A percentile compares a stretch with the other conserved stretches of the same genome.
phyloP scores from a whole-genome alignment of 2,797 vertebrate species.

The Allobates femoralis region DNA sequence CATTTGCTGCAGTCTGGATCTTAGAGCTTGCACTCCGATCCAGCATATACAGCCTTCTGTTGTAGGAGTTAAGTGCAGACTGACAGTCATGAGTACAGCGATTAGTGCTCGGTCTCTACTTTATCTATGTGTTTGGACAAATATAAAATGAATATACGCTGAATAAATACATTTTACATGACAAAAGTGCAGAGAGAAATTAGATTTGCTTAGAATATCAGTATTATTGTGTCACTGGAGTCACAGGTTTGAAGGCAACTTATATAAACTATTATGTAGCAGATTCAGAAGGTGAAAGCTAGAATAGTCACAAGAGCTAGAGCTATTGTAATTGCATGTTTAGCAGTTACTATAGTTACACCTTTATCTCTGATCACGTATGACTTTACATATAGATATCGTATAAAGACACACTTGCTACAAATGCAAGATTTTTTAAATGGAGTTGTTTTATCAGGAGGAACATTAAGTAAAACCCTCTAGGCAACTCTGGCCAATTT shows the following conservation, averaged over 20 bases:
- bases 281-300: background rate
- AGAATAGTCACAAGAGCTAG: background rate
- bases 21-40: background rate
- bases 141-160: background rate
- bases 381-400: background rate
- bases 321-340: background rate
- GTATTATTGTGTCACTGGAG: background rate
- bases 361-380: background rate
- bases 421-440: background rate
- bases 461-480: background rate
- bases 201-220: background rate
- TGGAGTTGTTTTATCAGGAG: background rate
- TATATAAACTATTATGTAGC: background rate
- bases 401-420: background rate
- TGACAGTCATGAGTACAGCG: too few species aligned
- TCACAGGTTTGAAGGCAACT: background rate
- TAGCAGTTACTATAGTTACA: conserved; percentile 9
- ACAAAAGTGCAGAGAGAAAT: background rate
- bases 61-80: too few species aligned
- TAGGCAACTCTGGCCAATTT: background rate
- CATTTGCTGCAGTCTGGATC: too few species aligned
- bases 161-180: background rate
- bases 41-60: background rate
- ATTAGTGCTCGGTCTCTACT: too few species aligned
- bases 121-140: too few species aligned